phyloP scores from a whole-genome alignment of 2,888 invertebrate genomes.

The Polymixis lichenea region DNA sequence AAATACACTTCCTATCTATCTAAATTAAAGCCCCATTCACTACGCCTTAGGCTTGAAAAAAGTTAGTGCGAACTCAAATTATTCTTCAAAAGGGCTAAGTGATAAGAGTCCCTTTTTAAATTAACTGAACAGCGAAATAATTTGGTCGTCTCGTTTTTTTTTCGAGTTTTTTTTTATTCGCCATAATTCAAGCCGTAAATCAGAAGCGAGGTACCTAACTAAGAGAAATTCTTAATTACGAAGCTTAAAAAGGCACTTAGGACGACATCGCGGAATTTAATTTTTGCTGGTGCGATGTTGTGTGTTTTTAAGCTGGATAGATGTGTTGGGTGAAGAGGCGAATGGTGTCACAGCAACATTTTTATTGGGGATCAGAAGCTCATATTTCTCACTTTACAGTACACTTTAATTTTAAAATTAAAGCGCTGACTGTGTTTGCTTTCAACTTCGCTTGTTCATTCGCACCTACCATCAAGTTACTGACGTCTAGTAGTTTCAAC shows the following conservation, averaged over 20 bases:
- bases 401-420: too few species aligned
- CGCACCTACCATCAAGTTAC: background rate
- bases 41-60: constrained; percentile 41
- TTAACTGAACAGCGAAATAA: constrained; percentile 74
- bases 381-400: background rate
- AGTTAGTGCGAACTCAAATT: constrained; percentile 64
- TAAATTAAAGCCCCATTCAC: constrained; percentile 40
- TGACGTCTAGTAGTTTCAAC: background rate
- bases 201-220: constrained; percentile 76
- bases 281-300: constrained; percentile 68
- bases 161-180: constrained; percentile 67
- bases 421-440: background rate
- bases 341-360: constrained; percentile 4
- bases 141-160: constrained; percentile 74
- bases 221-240: constrained; percentile 85
- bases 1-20: constrained; percentile 46
- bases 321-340: constrained; percentile 12
- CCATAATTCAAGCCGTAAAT: constrained; percentile 83
- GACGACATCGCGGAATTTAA: constrained; percentile 73
- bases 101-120: constrained; percentile 76
- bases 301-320: constrained; percentile 32
- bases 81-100: constrained; percentile 71
- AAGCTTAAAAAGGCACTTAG: constrained; percentile 76
- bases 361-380: constrained; percentile 22
- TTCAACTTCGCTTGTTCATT: background rate